Evolutionary conservation across 2,888 invertebrate species (phyloP), one percentile per base, ranked within the genome.

Genomic region (Homarus gammarus): DNA sequence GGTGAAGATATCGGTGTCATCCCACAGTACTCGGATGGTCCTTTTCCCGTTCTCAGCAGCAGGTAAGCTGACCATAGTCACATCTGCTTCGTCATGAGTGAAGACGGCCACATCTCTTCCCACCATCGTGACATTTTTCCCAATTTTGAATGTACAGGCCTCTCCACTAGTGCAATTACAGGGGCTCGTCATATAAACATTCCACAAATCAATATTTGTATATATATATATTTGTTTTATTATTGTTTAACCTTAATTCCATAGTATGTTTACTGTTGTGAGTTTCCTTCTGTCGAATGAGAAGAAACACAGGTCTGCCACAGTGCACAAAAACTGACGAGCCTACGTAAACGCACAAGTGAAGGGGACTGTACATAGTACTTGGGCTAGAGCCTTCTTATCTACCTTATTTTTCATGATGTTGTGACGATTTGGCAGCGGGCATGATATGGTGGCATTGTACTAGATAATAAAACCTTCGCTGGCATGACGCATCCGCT

Each of bases 91-190:
- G n/a, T 1, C 73, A 73, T 78, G 78, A 78, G 78, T 78, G 78
- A 78, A 78, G 78, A 51, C 49, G n/a, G 78, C 36, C 27, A 44
- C 12, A 78, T 78, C 12, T 78, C 78, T 78, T 78, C 78, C 78
- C 22, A 78, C 49, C 78, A 78, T 27, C 49, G 78, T 78, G n/a
- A 78, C 49, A 44, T 78, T 78, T 22, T 44, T 27, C 40, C 78
- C 51, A 40, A 40, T 40, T 44, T 78, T 56, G 31, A n/a, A 56
- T n/a, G n/a, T n/a, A n/a, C n/a, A n/a, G n/a, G n/a, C n/a, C n/a
- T n/a, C n/a, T n/a, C n/a, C n/a, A n/a, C n/a, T n/a, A n/a, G n/a
- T n/a, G n/a, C n/a, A n/a, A n/a, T n/a, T n/a, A n/a, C n/a, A n/a
- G n/a, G n/a, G n/a, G n/a, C n/a, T n/a, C n/a, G n/a, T n/a, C n/a